Evolutionary conservation across 2,888 invertebrate genomes (phyloP), one percentile per base, ranked within the genome.

Genomic region (Napeogenes sylphis): DNA sequence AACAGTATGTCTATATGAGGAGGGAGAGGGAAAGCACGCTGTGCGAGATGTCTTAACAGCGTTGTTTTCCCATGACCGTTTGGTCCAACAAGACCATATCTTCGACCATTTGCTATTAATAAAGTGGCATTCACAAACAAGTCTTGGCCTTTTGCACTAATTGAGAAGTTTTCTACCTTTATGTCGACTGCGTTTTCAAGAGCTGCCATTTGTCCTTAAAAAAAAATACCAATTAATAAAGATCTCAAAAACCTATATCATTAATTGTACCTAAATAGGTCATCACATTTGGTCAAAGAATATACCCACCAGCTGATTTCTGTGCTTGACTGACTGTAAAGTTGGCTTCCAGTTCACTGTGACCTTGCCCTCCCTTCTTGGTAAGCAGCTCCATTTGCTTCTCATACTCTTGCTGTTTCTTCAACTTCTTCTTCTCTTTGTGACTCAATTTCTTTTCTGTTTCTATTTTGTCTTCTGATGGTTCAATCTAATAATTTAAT

Each of bases 31-130:
- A 99, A 96, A 6, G 96, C 96, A 71, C 97, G 92, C 61, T 95
- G 94, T 0, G 97, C 96, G 71, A 99, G 94, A 81, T 99, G 99
- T 63, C 98, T 93, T 61, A 99, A 87, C 35, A 99, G 84, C 0
- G 99, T 99, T 0, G 99, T 99, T 91, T 99, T 99, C 13, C 99
- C 99, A 90, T 99, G 98, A 0, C 97, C 99, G 84, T 99, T 99
- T 0, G 99, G 99, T 33, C 99, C 99, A 2, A 99, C 99, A 4
- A 99, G 91, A 75, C 99, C 99, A 84, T 99, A 99, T 73, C 98
- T 93, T 55, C 99, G 93, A 0, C 98, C 98, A 76, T 95, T 94
- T 0, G 99, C 98, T 72, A 99, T 98, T 59, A 97, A 90, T 45
- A 99, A 89, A 82, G 94, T 97, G 0, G 99, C 99, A 84, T 99